These are phyloP conservation scores for Cyprinodon diabolis DNA, from an alignment of 2,797 vertebrate genomes.

Conservation along the genomic window DNA sequence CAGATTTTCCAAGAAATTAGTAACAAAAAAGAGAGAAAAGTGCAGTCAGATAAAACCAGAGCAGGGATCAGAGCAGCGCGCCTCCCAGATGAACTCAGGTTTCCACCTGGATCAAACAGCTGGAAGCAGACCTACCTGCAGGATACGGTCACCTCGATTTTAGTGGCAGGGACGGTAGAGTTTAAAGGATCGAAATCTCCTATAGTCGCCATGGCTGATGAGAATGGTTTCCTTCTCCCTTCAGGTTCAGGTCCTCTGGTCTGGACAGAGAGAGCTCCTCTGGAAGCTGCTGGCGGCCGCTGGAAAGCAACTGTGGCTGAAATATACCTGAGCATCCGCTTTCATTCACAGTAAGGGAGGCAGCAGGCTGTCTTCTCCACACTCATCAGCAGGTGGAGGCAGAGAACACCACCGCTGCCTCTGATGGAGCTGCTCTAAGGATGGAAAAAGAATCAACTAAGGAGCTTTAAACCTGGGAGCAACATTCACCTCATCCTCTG, in stretches of 20 bases:
- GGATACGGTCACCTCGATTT: conserved; percentile 93
- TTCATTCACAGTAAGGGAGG: conserved; percentile 47
- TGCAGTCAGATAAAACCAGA: too few species aligned
- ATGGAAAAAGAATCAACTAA: too few species aligned
- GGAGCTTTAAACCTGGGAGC: too few species aligned
- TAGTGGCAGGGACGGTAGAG: conserved; percentile 89
- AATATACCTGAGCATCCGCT: conserved; percentile 65
- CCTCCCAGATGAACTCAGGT: not conserved
- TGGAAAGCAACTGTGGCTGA: conserved; percentile 40
- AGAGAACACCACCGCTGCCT: conserved; percentile 38
- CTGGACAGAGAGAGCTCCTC: conserved; percentile 3
- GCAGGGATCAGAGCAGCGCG: too few species aligned
- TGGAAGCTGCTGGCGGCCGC: conserved; percentile 21
- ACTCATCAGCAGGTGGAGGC: conserved; percentile 69
- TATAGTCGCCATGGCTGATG: conserved; percentile 86
- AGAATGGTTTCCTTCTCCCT: not conserved
- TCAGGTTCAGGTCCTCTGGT: not conserved
- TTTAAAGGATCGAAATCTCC: conserved; percentile 88
- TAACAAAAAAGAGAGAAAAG: too few species aligned
- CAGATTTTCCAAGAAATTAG: too few species aligned
- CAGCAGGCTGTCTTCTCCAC: conserved; percentile 10
- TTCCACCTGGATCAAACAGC: not conserved
- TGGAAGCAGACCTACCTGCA: conserved; percentile 84
- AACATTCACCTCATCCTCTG: too few species aligned
- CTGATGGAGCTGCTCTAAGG: too few species aligned